Evolutionary conservation across 2,113 vertebrate species (phyloP).

Genomic region (human): GRCh38 chr16:87131501-87132000

Average conservation of each 20-base stretch:
- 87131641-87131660: background rate
- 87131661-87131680: background rate
- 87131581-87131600: too few species aligned
- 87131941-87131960: fast-evolving
- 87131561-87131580: background rate
- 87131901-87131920: too few species aligned
- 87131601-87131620: too few species aligned
- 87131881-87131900: too few species aligned
- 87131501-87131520: background rate
- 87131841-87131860: background rate
- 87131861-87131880: too few species aligned
- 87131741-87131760: fast-evolving
- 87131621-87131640: background rate
- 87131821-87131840: fast-evolving
- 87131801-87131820: background rate
- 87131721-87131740: background rate
- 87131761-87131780: fast-evolving
- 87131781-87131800: background rate
- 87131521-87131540: too few species aligned
- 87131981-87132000: fast-evolving
- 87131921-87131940: fast-evolving
- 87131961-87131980: fast-evolving
- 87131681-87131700: too few species aligned
- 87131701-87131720: background rate
- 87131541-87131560: too few species aligned